Conservation (phyloP, 2,797 vertebrate species). For the Cryptoblepharus egeriae region DNA sequence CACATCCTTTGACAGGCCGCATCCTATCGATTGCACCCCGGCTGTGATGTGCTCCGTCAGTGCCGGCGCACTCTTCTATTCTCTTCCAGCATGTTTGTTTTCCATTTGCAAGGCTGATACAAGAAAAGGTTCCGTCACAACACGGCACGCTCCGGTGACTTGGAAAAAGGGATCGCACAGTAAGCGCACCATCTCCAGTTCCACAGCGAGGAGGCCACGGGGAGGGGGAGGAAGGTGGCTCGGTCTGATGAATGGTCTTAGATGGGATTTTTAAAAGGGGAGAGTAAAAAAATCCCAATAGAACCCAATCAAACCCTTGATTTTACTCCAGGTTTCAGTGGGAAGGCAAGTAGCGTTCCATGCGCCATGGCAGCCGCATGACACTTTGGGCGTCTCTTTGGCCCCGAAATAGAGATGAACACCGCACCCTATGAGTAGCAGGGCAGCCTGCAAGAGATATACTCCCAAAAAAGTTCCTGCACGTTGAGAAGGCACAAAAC, state of each 20-base stretch:
- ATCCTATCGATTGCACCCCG: background rate
- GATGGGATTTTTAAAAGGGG: background rate
- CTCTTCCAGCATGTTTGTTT: slow-evolving; percentile 28
- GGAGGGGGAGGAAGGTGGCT: background rate
- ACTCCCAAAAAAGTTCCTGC: too few relatives aligned
- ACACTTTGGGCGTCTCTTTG: too few relatives aligned
- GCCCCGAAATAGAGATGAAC: too few relatives aligned
- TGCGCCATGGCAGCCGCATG: too few relatives aligned
- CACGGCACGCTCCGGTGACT: slow-evolving; percentile 11
- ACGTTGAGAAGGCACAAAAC: too few relatives aligned
- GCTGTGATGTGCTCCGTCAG: slow-evolving; percentile 7
- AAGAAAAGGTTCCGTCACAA: slow-evolving; percentile 29
- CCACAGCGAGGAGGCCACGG: background rate
- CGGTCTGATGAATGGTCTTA: background rate
- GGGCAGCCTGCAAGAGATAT: too few relatives aligned
- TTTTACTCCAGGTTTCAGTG: too few relatives aligned
- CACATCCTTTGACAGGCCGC: background rate
- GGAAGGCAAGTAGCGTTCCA: too few relatives aligned
- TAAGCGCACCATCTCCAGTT: background rate
- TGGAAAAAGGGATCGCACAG: slow-evolving; percentile 21
- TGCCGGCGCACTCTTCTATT: background rate
- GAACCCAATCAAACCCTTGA: background rate
- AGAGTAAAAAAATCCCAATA: background rate
- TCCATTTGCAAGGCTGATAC: slow-evolving; percentile 34
- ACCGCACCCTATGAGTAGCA: too few relatives aligned